Base-by-base conservation (phyloP, 2,113 vertebrate species). In the Nestor notabilis region DNA sequence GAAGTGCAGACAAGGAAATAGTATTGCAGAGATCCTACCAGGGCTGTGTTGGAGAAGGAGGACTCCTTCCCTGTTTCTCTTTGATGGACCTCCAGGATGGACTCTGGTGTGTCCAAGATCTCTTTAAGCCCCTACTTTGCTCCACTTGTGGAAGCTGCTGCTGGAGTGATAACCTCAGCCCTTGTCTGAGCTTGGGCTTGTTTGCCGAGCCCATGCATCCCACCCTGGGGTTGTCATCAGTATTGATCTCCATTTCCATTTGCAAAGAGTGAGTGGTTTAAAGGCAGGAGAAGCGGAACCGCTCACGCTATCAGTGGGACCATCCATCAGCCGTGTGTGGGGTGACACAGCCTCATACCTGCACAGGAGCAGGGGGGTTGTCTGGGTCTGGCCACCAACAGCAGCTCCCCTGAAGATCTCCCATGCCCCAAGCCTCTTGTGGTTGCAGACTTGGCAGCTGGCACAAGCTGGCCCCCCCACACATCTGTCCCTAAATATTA, bases 401-500 rank as follows among this genome's bases (percentile, higher is more conserved):
- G 33, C 13, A 60, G 20, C n/a, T 64, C 49, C 50, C n/a, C n/a
- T 12, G 20, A 27, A 89, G 68, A 61, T n/a, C 47, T 90, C 46
- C 35, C 2, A 7, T 9, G 44, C 23, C 37, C 58, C 14, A 10
- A 56, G n/a, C 23, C 23, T 95, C 83, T 70, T 0, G 6, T 20
- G 49, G 74, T 56, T 91, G 81, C 70, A 95, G 70, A 72, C 28
- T 85, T 95, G 89, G 91, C 83, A 93, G 37, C 80, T 82, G 86
- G 68, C 13, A 39, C 28, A 63, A 83, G 41, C 65, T 9, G 9
- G 44, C 47, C 53, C 56, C 47, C 77, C 18, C 33, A 46, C 31
- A 44, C 53, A 66, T 66, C 60, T 92, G 80, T 85, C 33, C n/a
- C 60, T 78, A 94, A 95, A 90, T 90, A 90, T 81, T 94, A 72